These are phyloP conservation scores for Drosophila cardini DNA, from an alignment of 1,140 invertebrate genomes.

Conservation along the genomic window DNA sequence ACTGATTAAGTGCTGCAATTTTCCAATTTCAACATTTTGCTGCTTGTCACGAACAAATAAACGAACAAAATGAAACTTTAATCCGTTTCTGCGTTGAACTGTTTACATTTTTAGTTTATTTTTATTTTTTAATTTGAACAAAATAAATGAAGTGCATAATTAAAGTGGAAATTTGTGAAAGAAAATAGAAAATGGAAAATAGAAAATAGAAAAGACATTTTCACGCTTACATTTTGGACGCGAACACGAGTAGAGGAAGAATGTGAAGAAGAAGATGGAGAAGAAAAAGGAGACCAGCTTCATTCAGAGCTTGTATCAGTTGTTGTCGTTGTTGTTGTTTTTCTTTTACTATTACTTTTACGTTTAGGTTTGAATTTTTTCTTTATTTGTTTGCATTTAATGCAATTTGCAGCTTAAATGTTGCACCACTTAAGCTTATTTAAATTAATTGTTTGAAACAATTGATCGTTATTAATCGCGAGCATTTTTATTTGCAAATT, in stretches of 20 bases:
- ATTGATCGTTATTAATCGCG: conserved; percentile 10
- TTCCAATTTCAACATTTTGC: too few relatives aligned
- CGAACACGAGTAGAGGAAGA: conserved; percentile 13
- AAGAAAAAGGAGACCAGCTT: conserved; percentile 14
- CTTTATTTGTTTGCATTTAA: conserved; percentile 16
- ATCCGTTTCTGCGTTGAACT: neutral
- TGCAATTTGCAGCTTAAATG: conserved; percentile 3
- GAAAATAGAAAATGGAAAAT: conserved; percentile 21
- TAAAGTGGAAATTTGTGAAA: conserved; percentile 12
- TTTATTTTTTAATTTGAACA: neutral
- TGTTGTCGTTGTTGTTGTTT: neutral
- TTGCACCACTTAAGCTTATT: conserved; percentile 11
- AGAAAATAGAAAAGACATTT: conserved; percentile 21
- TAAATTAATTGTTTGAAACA: conserved; percentile 6
- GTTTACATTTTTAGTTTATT: neutral
- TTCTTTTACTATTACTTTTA: neutral
- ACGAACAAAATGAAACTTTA: neutral
- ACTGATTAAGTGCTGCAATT: neutral
- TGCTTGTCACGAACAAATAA: neutral
- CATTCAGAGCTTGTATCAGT: conserved; percentile 19
- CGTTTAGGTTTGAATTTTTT: neutral
- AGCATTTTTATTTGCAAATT: neutral
- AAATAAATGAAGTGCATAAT: conserved; percentile 22
- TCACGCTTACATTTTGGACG: conserved; percentile 17
- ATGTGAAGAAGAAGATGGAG: conserved; percentile 7